These are phyloP conservation scores for Archips crataeganus DNA, from an alignment of 2,888 invertebrate species.

Conservation along the genomic window DNA sequence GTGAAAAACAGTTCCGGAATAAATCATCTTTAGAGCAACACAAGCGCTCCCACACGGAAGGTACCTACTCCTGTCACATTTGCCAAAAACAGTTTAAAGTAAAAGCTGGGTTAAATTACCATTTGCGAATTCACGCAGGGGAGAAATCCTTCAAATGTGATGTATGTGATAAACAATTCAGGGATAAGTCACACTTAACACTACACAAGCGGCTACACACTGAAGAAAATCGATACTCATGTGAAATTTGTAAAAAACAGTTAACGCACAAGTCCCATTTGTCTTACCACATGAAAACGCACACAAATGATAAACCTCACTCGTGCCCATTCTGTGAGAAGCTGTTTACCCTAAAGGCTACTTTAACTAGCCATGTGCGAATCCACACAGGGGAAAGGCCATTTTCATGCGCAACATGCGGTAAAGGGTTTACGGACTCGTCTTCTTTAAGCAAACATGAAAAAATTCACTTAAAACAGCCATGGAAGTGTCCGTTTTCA, in stretches of 20 bases:
- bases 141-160: not conserved
- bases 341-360: not conserved
- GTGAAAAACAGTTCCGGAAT: not conserved
- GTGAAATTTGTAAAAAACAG: not conserved
- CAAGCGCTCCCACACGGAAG: constrained; percentile 1
- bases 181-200: not conserved
- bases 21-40: not conserved
- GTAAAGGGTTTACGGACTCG: not conserved
- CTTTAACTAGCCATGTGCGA: not conserved
- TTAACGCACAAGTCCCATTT: not conserved
- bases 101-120: not conserved
- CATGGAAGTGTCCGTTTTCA: not conserved
- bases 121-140: not conserved
- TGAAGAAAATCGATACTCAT: not conserved
- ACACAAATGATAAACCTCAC: not conserved
- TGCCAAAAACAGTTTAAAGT: not conserved
- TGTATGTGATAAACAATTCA: not conserved
- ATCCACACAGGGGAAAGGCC: not conserved
- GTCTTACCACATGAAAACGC: not conserved
- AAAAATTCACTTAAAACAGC: not conserved
- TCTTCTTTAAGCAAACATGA: not conserved
- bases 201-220: not conserved
- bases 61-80: not conserved
- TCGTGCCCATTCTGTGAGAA: not conserved
- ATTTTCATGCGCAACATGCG: not conserved